phyloP scores from a whole-genome alignment of 92 coral and sea anemone genomes.

The Scolanthus callimorphus region DNA sequence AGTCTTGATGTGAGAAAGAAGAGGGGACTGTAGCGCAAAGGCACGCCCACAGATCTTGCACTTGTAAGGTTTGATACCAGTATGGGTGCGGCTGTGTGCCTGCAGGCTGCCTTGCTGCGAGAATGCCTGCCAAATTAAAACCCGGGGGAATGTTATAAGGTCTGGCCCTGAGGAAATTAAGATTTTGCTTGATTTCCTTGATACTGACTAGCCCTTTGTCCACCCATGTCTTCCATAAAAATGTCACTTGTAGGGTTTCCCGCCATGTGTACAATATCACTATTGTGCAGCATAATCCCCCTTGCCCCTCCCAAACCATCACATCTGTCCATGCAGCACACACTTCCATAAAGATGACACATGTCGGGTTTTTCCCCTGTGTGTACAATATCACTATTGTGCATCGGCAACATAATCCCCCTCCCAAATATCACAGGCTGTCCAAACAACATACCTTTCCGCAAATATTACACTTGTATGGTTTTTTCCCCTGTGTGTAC shows the following conservation, averaged over 20 bases:
- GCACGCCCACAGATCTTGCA: conserved; percentile 95
- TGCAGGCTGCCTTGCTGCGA: conserved; percentile 98
- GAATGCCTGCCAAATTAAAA: conserved; percentile 80
- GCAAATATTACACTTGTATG: conserved; percentile 86
- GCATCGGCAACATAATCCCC: too few species aligned
- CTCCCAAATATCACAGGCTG: too few species aligned
- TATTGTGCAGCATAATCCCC: too few species aligned
- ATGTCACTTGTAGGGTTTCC: conserved; percentile 89
- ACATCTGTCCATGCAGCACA: too few species aligned
- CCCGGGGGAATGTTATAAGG: too few species aligned
- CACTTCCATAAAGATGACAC: conserved; percentile 92
- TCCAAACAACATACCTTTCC: too few species aligned
- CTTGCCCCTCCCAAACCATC: too few species aligned
- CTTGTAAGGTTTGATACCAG: conserved; percentile 95
- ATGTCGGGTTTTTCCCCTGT: conserved; percentile 93
- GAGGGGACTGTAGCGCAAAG: conserved; percentile 88
- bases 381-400: conserved; percentile 89
- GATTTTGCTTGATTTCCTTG: too few species aligned
- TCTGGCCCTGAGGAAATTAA: too few species aligned
- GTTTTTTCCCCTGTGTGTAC: conserved; percentile 92
- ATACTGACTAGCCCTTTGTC: too few species aligned
- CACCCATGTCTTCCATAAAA: too few species aligned
- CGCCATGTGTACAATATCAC: conserved; percentile 93
- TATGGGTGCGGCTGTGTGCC: conserved; percentile 98
- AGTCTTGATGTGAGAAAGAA: conserved; percentile 92